phyloP scores from a whole-genome alignment of 2,113 vertebrate species.

The Regulus satrapa region DNA sequence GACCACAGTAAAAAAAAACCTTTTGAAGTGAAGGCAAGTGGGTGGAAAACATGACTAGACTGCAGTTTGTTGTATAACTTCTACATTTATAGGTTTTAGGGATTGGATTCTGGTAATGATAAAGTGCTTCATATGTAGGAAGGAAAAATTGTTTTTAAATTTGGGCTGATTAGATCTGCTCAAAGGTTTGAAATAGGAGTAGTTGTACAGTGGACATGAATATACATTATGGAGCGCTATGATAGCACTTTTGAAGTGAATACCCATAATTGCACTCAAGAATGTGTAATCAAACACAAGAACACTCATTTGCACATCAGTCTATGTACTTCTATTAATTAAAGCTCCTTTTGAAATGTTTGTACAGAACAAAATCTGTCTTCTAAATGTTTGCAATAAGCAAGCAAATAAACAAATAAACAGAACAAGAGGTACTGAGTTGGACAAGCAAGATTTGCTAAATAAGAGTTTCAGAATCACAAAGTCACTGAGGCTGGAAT shows the following conservation, averaged over 20 bases:
- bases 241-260: conserved; percentile 28
- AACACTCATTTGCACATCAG: conserved; percentile 40
- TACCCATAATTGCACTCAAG: conserved; percentile 36
- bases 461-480: neutral
- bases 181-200: neutral
- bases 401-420: conserved; percentile 11
- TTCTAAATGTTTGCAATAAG: conserved; percentile 12
- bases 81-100: neutral
- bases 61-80: neutral
- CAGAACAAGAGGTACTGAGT: neutral
- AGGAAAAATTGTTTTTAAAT: neutral
- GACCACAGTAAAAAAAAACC: neutral
- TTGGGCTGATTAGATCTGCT: neutral
- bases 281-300: conserved; percentile 46
- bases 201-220: conserved; percentile 20
- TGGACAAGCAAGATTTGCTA: neutral
- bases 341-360: conserved; percentile 25
- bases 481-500: neutral
- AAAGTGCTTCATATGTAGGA: neutral
- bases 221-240: neutral
- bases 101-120: neutral
- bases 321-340: conserved; percentile 48
- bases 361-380: conserved; percentile 7
- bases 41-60: neutral
- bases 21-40: neutral